These are phyloP conservation scores for Diarsia dahlii DNA, from an alignment of 2,888 invertebrate genomes.

Conservation along the genomic window DNA sequence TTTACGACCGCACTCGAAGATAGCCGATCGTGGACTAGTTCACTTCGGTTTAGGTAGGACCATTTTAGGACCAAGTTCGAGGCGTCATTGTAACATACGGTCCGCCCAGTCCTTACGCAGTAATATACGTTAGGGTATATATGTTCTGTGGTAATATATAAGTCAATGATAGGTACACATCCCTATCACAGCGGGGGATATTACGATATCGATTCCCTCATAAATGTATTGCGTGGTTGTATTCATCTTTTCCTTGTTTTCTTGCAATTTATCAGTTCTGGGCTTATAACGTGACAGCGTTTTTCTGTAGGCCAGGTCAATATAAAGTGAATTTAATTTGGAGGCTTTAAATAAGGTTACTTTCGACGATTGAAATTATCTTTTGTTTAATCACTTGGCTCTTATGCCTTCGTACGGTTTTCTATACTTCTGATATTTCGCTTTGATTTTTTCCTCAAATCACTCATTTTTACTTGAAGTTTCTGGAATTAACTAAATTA, in stretches of 20 bases:
- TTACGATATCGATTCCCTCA: constrained; percentile 50
- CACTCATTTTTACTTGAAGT: neutral
- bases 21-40: too few species aligned
- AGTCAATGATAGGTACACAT: constrained; percentile 18
- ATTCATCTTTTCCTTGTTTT: constrained; percentile 43
- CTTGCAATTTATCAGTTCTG: constrained; percentile 18
- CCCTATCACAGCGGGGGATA: constrained; percentile 30
- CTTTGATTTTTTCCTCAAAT: constrained; percentile 4
- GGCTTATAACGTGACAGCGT: neutral
- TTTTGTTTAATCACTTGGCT: neutral
- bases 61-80: too few species aligned
- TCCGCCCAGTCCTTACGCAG: too few species aligned
- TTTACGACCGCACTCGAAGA: too few species aligned
- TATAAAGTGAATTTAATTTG: neutral
- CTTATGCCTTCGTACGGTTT: constrained; percentile 1
- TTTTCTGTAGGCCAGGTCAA: neutral
- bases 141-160: too few species aligned
- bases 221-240: constrained; percentile 38
- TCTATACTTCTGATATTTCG: neutral
- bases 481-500: neutral
- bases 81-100: too few species aligned
- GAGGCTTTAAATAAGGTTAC: neutral
- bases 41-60: too few species aligned
- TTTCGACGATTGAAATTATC: constrained; percentile 2
- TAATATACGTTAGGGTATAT: too few species aligned